These are phyloP conservation scores for Bostrychus sinensis DNA, from an alignment of 2,113 vertebrate genomes.

Conservation along the genomic window DNA sequence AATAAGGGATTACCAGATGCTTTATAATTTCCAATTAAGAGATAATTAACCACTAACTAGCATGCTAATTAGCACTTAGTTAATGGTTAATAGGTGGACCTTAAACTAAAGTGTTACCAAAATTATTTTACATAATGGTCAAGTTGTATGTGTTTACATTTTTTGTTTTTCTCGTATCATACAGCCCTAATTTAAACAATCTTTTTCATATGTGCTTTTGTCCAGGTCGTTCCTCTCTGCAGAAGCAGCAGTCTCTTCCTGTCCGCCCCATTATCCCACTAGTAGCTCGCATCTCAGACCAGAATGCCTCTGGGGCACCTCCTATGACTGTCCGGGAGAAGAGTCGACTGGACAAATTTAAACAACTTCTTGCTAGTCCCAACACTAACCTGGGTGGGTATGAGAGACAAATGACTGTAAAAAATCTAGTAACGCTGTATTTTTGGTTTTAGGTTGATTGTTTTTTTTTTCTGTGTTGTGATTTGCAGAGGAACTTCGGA, in stretches of 20 bases:
- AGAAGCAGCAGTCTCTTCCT: conserved; percentile 94
- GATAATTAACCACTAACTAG: too few relatives aligned
- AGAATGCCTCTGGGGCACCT: conserved; percentile 94
- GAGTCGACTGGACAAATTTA: conserved; percentile 94
- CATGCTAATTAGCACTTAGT: too few relatives aligned
- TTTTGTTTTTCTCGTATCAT: too few relatives aligned
- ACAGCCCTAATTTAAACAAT: not conserved
- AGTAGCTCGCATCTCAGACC: conserved; percentile 95
- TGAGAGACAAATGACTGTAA: conserved; percentile 35
- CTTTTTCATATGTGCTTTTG: conserved; percentile 4
- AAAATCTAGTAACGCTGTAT: too few relatives aligned
- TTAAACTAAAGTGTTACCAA: too few relatives aligned
- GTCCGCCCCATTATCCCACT: conserved; percentile 92
- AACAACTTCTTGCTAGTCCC: conserved; percentile 89
- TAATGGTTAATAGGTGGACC: too few relatives aligned
- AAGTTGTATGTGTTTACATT: too few relatives aligned
- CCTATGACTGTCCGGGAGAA: conserved; percentile 96
- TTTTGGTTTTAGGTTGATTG: not conserved
- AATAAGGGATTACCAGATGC: too few relatives aligned
- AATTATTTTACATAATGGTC: too few relatives aligned
- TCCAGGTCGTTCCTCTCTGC: conserved; percentile 81
- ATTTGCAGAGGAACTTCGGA: conserved; percentile 91
- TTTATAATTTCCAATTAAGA: too few relatives aligned
- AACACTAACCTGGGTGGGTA: conserved; percentile 96
- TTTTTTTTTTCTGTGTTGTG: conserved; percentile 26